A percentile compares a stretch with the other conserved stretches of the same genome.
These are phyloP conservation scores for Limonius californicus DNA, from an alignment of 1,140 invertebrate species.

Conservation along the genomic window DNA sequence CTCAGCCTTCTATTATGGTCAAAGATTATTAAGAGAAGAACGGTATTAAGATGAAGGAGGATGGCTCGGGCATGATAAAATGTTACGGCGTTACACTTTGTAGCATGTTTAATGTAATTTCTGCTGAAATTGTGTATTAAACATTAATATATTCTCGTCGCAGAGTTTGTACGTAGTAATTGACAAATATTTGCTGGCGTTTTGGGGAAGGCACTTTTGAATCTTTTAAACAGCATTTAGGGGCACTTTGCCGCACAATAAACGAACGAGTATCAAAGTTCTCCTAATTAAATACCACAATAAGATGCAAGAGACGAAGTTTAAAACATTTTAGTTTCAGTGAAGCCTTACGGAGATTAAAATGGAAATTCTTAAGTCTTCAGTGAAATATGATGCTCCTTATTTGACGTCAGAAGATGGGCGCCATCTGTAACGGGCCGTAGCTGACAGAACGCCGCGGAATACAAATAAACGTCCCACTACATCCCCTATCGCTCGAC, in stretches of 20 bases:
- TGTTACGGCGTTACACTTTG: neutral
- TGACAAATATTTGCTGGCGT: neutral
- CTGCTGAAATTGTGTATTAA: neutral
- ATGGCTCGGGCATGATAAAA: neutral
- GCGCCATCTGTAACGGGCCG: constrained; percentile 25
- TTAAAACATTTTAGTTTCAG: constrained; percentile 29
- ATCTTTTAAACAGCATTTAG: neutral
- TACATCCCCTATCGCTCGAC: constrained; percentile 11
- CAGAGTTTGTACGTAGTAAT: neutral
- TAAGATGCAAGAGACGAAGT: constrained; percentile 17
- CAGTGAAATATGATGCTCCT: constrained; percentile 34
- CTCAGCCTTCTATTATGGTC: too few species aligned
- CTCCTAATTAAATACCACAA: neutral
- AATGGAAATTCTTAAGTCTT: constrained; percentile 35
- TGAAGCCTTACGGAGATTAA: constrained; percentile 29
- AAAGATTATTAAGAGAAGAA: too few species aligned
- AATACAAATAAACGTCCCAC: constrained; percentile 33
- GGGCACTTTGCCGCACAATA: neutral
- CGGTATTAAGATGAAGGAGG: too few species aligned
- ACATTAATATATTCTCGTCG: neutral
- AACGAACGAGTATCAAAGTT: constrained; percentile 2
- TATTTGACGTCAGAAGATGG: constrained; percentile 28
- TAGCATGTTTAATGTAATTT: neutral
- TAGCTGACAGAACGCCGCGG: constrained; percentile 16
- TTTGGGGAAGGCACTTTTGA: neutral